Evolutionary conservation across 2,113 vertebrate genomes (phyloP), one percentile per base, ranked within the genome.

Genomic region (Macroglossus sobrinus): DNA sequence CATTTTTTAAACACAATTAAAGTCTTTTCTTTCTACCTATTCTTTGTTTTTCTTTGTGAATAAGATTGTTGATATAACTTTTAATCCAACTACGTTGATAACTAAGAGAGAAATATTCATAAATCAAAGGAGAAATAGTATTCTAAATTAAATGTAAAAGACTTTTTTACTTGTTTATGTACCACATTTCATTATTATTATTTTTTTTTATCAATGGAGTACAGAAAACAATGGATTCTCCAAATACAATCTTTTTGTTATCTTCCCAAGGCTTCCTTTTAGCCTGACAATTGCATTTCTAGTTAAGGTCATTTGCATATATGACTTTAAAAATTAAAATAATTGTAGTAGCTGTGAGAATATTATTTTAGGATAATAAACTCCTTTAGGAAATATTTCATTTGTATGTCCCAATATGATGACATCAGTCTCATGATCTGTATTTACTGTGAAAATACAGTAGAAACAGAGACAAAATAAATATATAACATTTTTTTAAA

Each of bases 1-100:
- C 57, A 96, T 97, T 91, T 97, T 94, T 93, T 84, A 98, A 91
- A 55, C 35, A 96, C 57, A 97, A 95, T 98, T 97, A 92, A n/a
- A 97, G 26, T 91, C 86, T 96, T 94, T 53, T 15, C 79, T 94
- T 68, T 18, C 78, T 96, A 16, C 24, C 53, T 97, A 90, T 64
- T 94, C 35, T 93, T 95, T 79, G 68, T 75, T 63, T 64, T 80
- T 53, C 80, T 96, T 97, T 96, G 71, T 94, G 84, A 97, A 71
- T 95, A 88, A 69, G 91, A 79, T n/a, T 85, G 63, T 69, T 92
- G 94, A 75, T 72, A 85, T 40, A 28, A 94, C 5, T 93, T 64
- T 86, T 91, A 97, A 94, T 91, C 76, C 53, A 89, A 82, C 40
- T 90, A 68, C 55, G 19, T 53, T 98, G 95, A 93, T 97, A 96